Conservation (phyloP, 2,797 vertebrate genomes). For the Phalloptychus januarius region DNA sequence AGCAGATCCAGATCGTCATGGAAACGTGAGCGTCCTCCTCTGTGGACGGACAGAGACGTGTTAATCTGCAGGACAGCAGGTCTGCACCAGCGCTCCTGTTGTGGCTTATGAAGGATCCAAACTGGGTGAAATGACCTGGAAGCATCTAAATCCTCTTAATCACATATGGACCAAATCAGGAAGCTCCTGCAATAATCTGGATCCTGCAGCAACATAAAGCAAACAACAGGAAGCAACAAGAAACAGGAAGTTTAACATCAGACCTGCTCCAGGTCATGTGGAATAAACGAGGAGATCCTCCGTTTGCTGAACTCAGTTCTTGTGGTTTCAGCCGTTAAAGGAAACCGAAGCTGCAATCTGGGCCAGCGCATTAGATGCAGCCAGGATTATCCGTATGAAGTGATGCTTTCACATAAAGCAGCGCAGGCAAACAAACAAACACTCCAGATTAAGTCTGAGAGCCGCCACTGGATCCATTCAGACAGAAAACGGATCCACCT, state of each 20-base stretch:
- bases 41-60: background rate
- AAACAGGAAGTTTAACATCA: background rate
- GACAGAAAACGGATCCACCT: background rate
- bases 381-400: slow-evolving; percentile 56
- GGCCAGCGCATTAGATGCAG: slow-evolving; percentile 52
- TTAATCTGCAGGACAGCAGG: background rate
- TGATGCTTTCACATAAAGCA: slow-evolving; percentile 49
- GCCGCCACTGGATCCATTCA: background rate
- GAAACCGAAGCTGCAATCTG: slow-evolving; percentile 52
- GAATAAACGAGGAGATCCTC: background rate
- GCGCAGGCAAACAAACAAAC: slow-evolving; percentile 45
- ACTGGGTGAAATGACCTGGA: slow-evolving; percentile 3
- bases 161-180: background rate
- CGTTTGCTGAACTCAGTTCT: background rate
- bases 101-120: background rate
- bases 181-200: background rate
- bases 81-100: background rate
- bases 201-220: background rate
- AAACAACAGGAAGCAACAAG: background rate
- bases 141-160: slow-evolving; percentile 1
- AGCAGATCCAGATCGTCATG: no score
- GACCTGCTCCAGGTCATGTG: background rate
- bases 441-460: slow-evolving; percentile 2
- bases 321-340: slow-evolving; percentile 1
- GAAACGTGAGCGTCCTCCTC: no score